Percentiles rank a stretch among this genome's conserved stretches.
Conservation (phyloP, 1,140 invertebrate genomes). For the Brachionus paranguensis region DNA sequence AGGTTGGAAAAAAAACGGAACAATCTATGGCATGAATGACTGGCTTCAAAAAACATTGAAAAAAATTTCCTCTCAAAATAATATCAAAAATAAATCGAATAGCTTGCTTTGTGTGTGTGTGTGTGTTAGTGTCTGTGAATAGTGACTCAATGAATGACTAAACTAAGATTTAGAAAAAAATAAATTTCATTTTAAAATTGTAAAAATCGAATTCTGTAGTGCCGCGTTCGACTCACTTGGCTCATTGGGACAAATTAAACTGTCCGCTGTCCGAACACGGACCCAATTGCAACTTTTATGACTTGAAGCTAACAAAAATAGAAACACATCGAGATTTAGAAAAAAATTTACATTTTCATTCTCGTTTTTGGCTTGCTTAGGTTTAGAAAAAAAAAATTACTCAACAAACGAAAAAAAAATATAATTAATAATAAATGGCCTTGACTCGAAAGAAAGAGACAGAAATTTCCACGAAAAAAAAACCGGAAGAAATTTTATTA, state of each 20-base stretch:
- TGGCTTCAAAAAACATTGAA: neutral
- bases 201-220: neutral
- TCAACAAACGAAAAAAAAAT: neutral
- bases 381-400: neutral
- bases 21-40: neutral
- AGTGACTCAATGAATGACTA: neutral
- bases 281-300: neutral
- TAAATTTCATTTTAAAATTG: conserved; percentile 8
- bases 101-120: neutral
- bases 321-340: neutral
- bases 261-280: neutral
- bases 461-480: conserved; percentile 1
- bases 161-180: neutral
- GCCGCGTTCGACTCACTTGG: neutral
- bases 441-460: neutral
- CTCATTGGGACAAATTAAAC: neutral
- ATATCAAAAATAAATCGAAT: conserved; percentile 16
- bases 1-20: conserved; percentile 21
- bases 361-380: neutral
- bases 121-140: neutral
- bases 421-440: neutral
- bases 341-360: conserved; percentile 8
- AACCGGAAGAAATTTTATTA: conserved; percentile 32
- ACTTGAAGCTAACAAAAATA: neutral
- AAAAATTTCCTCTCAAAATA: neutral